Evolutionary conservation across 2,113 vertebrate genomes (phyloP), one percentile per base, ranked within the genome.

Genomic region (Aramus guarauna): DNA sequence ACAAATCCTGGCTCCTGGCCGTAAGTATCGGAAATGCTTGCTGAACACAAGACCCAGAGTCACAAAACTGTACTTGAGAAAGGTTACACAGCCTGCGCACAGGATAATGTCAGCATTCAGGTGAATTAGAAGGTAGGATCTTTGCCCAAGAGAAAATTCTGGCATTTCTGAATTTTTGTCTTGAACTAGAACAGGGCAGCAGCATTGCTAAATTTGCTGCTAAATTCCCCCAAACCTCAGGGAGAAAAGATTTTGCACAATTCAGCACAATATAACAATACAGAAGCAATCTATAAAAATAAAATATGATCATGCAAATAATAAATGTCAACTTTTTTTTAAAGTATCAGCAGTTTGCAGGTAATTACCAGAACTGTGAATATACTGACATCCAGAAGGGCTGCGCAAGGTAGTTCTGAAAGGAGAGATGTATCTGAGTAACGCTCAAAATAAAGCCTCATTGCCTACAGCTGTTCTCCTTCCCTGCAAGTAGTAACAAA

Each of bases 51-150:
- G 50, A 60, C 8, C 37, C 66, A 73, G 30, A 63, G 60, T 22
- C 78, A 71, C 37, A 71, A 30, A 72, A 36, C 22, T 32, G 20
- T 24, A 6, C 43, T 30, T n/a, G 63, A 69, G n/a, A 69, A 80
- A 55, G 67, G 36, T 59, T 5, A 29, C 56, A 24, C 26, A 47
- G 36, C 67, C 55, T 37, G n/a, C 71, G 29, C 68, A 34, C 12
- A 34, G 21, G 22, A 16, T 48, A 12, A 22, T 26, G 12, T 22
- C 59, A 62, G 11, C 0, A 0, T 20, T 9, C 0, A 0, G 13
- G 2, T 27, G n/a, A 66, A 41, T 48, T 5, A 74, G 60, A 75
- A 88, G 47, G 47, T 1, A 23, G 34, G 34, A 32, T 67, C 21
- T 88, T 68, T 74, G 63, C 20, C 24, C n/a, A 30, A 27, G 43